phyloP scores from a whole-genome alignment of 2,113 vertebrate genomes.

The Budorcas taxicolor region DNA sequence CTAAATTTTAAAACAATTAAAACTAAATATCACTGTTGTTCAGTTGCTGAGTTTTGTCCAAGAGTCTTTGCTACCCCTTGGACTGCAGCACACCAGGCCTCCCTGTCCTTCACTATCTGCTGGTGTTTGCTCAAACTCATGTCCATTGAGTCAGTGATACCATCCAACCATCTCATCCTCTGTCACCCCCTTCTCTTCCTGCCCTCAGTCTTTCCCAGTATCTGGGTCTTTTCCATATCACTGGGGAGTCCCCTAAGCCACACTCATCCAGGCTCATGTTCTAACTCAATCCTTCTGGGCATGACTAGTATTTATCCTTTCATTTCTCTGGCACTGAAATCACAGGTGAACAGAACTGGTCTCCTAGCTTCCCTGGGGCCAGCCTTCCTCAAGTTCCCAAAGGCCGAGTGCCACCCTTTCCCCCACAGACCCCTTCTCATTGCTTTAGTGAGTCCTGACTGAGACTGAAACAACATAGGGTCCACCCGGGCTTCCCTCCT shows the following conservation, averaged over 20 bases:
- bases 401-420: not conserved
- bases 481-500: not conserved
- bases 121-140: not conserved
- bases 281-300: not conserved
- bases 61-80: not conserved
- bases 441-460: not conserved
- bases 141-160: not conserved
- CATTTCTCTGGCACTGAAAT: not conserved
- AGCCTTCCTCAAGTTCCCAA: not conserved
- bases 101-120: not conserved
- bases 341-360: not conserved
- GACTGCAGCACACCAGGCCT: not conserved
- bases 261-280: not conserved
- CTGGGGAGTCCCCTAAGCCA: not conserved
- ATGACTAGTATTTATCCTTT: not conserved
- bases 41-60: not conserved
- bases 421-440: not conserved
- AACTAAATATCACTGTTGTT: not conserved
- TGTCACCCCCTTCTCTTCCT: not conserved
- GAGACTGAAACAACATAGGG: not conserved
- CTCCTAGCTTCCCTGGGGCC: not conserved
- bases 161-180: not conserved
- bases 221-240: not conserved
- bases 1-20: conserved; percentile 1
- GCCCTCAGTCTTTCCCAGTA: not conserved